phyloP scores from a whole-genome alignment of 2,797 vertebrate genomes.

The Sebastes variabilis region DNA sequence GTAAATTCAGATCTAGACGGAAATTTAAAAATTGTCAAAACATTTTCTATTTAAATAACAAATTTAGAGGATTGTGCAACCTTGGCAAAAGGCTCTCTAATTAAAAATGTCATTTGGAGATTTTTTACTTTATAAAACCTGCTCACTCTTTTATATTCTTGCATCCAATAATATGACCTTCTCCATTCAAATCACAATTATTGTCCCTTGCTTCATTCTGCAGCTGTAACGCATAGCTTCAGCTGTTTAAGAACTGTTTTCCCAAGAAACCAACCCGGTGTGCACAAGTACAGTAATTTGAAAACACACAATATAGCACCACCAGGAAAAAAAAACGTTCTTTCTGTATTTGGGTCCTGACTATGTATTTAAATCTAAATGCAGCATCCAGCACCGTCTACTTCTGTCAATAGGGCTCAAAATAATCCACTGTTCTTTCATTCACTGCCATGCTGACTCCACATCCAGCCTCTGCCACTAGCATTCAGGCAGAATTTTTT shows the following conservation, averaged over 20 bases:
- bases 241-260: constrained; percentile 26
- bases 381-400: constrained; percentile 61
- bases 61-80: not conserved
- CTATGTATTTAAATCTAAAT: constrained; percentile 79
- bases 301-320: constrained; percentile 55
- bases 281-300: constrained; percentile 62
- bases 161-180: constrained; percentile 2
- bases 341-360: constrained; percentile 57
- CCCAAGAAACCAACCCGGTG: constrained; percentile 40
- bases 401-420: constrained; percentile 68
- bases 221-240: constrained; percentile 5
- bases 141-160: not conserved
- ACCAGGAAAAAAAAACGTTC: constrained; percentile 11
- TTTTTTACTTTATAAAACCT: not conserved
- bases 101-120: not conserved
- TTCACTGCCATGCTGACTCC: constrained; percentile 72
- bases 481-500: constrained; percentile 83
- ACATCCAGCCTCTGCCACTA: constrained; percentile 81
- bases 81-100: not conserved
- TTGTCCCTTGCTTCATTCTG: constrained; percentile 4
- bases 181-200: constrained; percentile 16
- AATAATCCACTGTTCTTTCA: constrained; percentile 77
- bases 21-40: not conserved
- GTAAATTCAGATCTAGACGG: not conserved
- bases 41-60: not conserved